Percentiles rank a stretch among this genome's conserved stretches.
Conservation (phyloP, 2,797 vertebrate genomes). For the Helarctos malayanus region DNA sequence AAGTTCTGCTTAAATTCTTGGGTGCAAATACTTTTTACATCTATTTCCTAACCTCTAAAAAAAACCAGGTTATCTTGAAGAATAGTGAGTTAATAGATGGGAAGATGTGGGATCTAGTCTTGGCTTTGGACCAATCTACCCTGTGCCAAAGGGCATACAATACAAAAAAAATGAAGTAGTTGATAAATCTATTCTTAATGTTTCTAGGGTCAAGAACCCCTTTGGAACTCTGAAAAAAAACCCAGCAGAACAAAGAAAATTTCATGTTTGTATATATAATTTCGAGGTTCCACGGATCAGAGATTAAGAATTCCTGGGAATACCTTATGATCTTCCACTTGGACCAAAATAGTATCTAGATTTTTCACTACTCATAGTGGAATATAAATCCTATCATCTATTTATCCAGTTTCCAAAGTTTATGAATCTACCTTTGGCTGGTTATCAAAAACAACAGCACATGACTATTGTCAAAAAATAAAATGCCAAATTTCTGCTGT, state of each 20-base stretch:
- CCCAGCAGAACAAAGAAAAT: not conserved
- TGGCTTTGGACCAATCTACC: not conserved
- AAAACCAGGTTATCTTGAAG: conserved; percentile 13
- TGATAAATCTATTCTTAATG: conserved; percentile 33
- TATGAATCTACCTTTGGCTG: not conserved
- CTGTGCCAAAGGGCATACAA: not conserved
- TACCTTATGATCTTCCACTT: not conserved
- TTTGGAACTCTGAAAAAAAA: not conserved
- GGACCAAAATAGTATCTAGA: not conserved
- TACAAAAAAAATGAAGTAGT: conserved; percentile 43
- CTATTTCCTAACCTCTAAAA: conserved; percentile 48
- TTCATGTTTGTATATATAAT: not conserved
- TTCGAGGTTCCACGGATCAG: not conserved
- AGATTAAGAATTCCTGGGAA: conserved; percentile 45
- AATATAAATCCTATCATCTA: not conserved
- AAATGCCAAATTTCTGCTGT: not conserved
- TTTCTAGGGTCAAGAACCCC: conserved; percentile 27
- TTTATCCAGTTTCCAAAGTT: conserved; percentile 54
- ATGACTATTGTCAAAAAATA: conserved; percentile 3
- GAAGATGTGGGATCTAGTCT: not conserved
- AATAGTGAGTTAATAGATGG: not conserved
- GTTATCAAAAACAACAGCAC: not conserved
- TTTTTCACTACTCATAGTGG: conserved; percentile 46
- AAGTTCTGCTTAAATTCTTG: conserved; percentile 50
- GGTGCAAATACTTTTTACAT: conserved; percentile 25